Evolutionary conservation across 2,797 vertebrate species (phyloP).

Genomic region (Neosalanx taihuensis): DNA sequence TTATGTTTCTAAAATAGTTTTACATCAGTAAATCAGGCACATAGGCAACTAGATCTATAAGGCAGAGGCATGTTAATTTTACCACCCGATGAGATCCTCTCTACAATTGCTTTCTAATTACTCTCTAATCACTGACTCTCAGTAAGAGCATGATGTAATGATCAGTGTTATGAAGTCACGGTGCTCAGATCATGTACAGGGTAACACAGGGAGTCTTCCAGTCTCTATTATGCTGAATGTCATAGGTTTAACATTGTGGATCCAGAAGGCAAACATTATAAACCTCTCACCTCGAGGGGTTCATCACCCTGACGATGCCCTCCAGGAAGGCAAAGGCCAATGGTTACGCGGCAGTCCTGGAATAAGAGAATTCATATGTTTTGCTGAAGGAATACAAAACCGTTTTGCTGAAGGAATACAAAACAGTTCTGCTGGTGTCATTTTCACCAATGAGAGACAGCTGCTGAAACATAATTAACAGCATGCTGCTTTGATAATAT

Average conservation of each 20-base stretch:
- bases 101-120: slow-evolving; percentile 36
- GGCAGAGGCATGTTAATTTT: slow-evolving; percentile 5
- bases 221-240: neutral
- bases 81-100: slow-evolving; percentile 25
- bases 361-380: no score
- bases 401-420: neutral
- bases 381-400: neutral
- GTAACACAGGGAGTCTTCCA: slow-evolving; percentile 22
- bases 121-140: slow-evolving; percentile 26
- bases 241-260: neutral
- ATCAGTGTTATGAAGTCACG: slow-evolving; percentile 39
- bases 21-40: slow-evolving; percentile 18
- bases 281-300: no score
- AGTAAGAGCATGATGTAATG: slow-evolving; percentile 30
- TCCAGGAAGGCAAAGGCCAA: neutral
- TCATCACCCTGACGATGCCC: neutral
- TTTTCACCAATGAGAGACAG: neutral
- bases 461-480: neutral
- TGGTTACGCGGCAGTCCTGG: no score
- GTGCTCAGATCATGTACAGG: slow-evolving; percentile 29
- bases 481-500: slow-evolving; percentile 2
- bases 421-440: neutral
- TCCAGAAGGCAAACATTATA: neutral
- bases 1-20: neutral
- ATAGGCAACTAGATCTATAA: slow-evolving; percentile 13